These are phyloP conservation scores for Aspiorhynchus laticeps DNA, from an alignment of 2,113 vertebrate genomes.

Conservation along the genomic window DNA sequence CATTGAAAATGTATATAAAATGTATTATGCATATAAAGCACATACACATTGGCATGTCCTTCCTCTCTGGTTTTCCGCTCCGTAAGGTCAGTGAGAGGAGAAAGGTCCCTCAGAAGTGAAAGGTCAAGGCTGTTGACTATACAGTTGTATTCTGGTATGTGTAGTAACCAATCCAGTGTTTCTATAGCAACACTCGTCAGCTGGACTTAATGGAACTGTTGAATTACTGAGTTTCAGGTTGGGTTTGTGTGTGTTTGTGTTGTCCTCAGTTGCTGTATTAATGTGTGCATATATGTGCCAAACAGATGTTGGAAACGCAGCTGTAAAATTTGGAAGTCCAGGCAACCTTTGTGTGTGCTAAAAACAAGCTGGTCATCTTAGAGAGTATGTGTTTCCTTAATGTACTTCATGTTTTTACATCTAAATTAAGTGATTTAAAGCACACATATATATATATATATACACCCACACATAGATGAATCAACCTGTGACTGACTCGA, in stretches of 20 bases:
- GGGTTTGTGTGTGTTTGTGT: background rate
- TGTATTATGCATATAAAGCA: no score
- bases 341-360: background rate
- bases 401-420: no score
- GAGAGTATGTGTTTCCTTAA: background rate
- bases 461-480: no score
- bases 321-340: background rate
- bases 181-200: slow-evolving; percentile 13
- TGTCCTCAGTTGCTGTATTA: background rate
- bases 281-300: background rate
- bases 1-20: background rate
- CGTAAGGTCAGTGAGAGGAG: slow-evolving; percentile 35
- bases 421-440: no score
- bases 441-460: no score
- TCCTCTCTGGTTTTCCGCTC: background rate
- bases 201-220: background rate
- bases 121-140: slow-evolving; percentile 47
- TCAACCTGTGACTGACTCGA: no score
- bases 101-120: slow-evolving; percentile 46
- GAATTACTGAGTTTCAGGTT: background rate
- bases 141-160: slow-evolving; percentile 44
- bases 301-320: slow-evolving; percentile 3
- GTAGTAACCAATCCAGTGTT: slow-evolving; percentile 27
- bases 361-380: slow-evolving; percentile 10
- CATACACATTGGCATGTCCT: background rate